phyloP scores from a whole-genome alignment of 1,140 invertebrate genomes.

The Euura lappo region DNA sequence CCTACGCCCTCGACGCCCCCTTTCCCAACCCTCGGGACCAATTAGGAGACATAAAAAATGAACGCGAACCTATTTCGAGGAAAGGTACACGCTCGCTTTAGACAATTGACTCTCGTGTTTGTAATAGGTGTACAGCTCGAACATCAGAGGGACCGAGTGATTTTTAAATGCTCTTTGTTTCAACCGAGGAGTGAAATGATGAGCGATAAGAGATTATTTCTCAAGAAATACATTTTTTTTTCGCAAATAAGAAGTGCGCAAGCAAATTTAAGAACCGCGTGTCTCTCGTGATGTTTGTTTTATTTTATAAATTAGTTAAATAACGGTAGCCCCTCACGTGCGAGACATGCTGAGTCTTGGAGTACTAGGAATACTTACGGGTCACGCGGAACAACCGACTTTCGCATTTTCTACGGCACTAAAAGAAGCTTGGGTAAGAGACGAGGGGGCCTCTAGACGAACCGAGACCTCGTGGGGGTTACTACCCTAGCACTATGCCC shows the following conservation, averaged over 20 bases:
- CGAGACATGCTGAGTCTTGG: background rate
- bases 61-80: slow-evolving; percentile 3
- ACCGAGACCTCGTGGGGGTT: background rate
- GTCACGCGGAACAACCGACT: background rate
- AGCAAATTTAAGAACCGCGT: no score
- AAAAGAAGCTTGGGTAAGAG: slow-evolving; percentile 1
- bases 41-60: slow-evolving; percentile 5
- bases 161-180: no score
- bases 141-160: no score
- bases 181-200: no score
- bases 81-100: background rate
- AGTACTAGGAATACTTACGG: background rate
- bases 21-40: slow-evolving; percentile 1
- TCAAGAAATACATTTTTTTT: no score
- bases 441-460: background rate
- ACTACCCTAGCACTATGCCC: background rate
- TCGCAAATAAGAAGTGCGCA: no score
- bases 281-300: no score
- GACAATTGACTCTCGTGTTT: slow-evolving; percentile 1
- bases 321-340: background rate
- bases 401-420: background rate
- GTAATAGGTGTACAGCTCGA: background rate
- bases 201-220: no score
- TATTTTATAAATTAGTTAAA: background rate
- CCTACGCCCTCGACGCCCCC: background rate